Evolutionary conservation across 2,113 vertebrate species (phyloP), one percentile per base, ranked within the genome.

Genomic region (Progne subis): DNA sequence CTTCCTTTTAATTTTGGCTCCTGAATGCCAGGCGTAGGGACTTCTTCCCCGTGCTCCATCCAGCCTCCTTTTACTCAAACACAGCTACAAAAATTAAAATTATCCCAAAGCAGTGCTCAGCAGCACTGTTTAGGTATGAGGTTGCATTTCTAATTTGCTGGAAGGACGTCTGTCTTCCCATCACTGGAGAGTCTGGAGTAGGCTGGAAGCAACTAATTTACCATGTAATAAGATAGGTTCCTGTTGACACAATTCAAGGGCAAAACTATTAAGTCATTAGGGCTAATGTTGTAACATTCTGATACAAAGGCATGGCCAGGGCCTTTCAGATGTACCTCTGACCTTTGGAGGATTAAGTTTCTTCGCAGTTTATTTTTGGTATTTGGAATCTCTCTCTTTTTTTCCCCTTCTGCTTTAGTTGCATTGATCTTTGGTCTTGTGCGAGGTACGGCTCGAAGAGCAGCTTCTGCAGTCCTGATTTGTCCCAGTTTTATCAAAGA

Each of bases 261-360:
- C 91, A 94, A 95, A 94, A 85, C 91, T 92, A 92, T 92, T 95
- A 97, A 97, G 94, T 95, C 78, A 88, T 97, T 95, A 95, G 76
- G 71, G 83, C 86, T 95, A 91, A 91, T 95, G 97, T 98, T 96
- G 90, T 95, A 93, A 90, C 88, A 88, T 92, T 94, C 86, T 92
- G 74, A 96, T 95, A 96, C 91, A 96, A 94, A 94, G 72, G 53
- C 32, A 32, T 8, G 57, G 78, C 93, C 72, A 88, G 80, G 87
- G 50, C 78, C 88, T 97, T 96, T 94, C 79, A 83, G 78, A 80
- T 91, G 91, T 71, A 76, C 81, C 53, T 94, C 90, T 97, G 96
- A 96, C 96, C 94, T 96, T 49, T 78, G 81, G 67, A 55, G 63
- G 96, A 96, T 97, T 96, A 94, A 74, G 71, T 97, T 96, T 95